phyloP scores from a whole-genome alignment of 2,113 vertebrate genomes.

The Cheilinus undulatus region DNA sequence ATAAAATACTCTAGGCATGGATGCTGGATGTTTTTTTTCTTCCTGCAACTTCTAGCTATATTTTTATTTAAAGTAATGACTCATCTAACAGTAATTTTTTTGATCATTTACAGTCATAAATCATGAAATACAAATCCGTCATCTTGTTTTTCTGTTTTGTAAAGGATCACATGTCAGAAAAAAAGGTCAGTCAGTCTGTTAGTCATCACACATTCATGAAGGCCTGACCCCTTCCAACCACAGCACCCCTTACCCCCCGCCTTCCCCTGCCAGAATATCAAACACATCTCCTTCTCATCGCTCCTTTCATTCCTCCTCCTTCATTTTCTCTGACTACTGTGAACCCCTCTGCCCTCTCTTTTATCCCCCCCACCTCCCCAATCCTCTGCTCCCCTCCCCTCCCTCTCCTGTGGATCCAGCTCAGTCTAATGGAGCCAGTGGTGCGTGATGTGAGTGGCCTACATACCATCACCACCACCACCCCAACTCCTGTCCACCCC shows the following conservation, averaged over 20 bases:
- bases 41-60: too few relatives aligned
- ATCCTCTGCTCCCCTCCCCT: not conserved
- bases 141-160: not conserved
- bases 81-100: too few relatives aligned
- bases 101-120: not conserved
- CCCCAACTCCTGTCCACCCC: constrained; percentile 2
- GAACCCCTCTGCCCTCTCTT: constrained; percentile 11
- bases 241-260: not conserved
- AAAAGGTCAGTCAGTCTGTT: constrained; percentile 20
- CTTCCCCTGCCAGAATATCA: constrained; percentile 23
- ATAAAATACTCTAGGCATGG: too few relatives aligned
- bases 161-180: not conserved
- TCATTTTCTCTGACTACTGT: constrained; percentile 38
- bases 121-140: not conserved
- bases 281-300: constrained; percentile 29
- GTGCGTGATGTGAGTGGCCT: constrained; percentile 72
- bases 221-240: constrained; percentile 8
- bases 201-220: constrained; percentile 29
- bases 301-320: constrained; percentile 21
- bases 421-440: constrained; percentile 61
- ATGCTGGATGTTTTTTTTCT: too few relatives aligned
- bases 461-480: constrained; percentile 57
- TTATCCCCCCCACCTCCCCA: not conserved
- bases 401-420: constrained; percentile 23
- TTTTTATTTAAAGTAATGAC: too few relatives aligned